Percentiles rank a stretch among this genome's conserved stretches.
Conservation (phyloP, 2,797 vertebrate genomes). For the Gephyroberyx darwinii region DNA sequence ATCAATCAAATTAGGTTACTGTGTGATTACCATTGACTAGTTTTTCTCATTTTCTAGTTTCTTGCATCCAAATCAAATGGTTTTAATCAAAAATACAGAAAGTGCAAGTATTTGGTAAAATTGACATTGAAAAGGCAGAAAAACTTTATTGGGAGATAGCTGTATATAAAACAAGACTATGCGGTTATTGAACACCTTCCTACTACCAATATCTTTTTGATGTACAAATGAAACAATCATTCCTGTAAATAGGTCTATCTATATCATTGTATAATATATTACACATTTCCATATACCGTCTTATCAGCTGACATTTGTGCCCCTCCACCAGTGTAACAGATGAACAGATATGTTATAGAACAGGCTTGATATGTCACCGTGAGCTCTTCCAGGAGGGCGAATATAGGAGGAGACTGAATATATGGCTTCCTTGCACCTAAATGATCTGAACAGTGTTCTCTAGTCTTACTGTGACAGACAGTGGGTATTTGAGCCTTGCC, state of each 20-base stretch:
- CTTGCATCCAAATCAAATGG: conserved; percentile 24
- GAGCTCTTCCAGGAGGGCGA: neutral
- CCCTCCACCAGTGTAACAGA: conserved; percentile 25
- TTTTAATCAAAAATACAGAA: conserved; percentile 23
- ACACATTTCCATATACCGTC: conserved; percentile 45
- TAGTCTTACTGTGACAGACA: neutral
- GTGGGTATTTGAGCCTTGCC: neutral
- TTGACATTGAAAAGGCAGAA: conserved; percentile 44
- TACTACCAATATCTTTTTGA: conserved; percentile 14
- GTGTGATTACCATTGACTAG: neutral
- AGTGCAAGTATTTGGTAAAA: conserved; percentile 52
- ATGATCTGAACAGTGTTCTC: too few species aligned
- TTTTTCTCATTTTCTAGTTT: conserved; percentile 10
- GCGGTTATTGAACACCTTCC: conserved; percentile 36
- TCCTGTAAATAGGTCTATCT: conserved; percentile 34
- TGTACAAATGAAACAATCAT: conserved; percentile 47
- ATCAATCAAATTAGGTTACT: conserved; percentile 24
- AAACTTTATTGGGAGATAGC: conserved; percentile 33
- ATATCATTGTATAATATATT: conserved; percentile 40
- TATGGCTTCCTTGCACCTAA: conserved; percentile 35
- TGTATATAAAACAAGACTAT: conserved; percentile 44
- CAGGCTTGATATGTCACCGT: conserved; percentile 23
- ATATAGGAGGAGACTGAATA: conserved; percentile 13
- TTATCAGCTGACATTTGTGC: conserved; percentile 31
- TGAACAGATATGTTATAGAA: conserved; percentile 19